phyloP scores from a whole-genome alignment of 2,113 vertebrate genomes.

The Campylomormyrus tamandua region DNA sequence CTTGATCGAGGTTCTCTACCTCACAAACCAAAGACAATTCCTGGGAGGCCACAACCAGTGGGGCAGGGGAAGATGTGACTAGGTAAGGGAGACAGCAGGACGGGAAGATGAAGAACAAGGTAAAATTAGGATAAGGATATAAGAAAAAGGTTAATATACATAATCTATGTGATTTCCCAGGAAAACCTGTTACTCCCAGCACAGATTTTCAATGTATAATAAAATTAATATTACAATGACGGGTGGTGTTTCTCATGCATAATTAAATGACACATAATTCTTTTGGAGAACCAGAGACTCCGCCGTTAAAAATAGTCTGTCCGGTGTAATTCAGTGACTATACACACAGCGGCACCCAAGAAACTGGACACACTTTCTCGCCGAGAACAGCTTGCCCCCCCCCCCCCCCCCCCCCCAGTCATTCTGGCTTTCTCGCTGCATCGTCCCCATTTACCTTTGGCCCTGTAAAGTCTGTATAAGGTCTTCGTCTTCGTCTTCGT shows the following conservation, averaged over 20 bases:
- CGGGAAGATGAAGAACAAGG: background rate
- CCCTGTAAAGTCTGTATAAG: conserved; percentile 23
- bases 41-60: conserved; percentile 21
- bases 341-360: background rate
- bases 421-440: background rate
- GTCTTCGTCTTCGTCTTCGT: rapidly evolving
- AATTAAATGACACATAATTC: background rate
- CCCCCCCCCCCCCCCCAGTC: background rate
- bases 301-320: background rate
- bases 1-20: rapidly evolving
- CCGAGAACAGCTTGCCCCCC: background rate
- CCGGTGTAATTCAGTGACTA: background rate
- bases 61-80: conserved; percentile 13
- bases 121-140: background rate
- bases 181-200: background rate
- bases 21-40: conserved; percentile 21
- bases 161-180: background rate
- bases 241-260: background rate
- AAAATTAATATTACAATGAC: background rate
- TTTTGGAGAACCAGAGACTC: background rate
- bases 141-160: background rate
- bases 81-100: background rate
- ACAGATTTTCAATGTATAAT: background rate
- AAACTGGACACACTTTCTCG: background rate
- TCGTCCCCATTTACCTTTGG: background rate